These are phyloP conservation scores for Tauraco hartlaubi DNA, from an alignment of 2,797 vertebrate species.

Conservation along the genomic window DNA sequence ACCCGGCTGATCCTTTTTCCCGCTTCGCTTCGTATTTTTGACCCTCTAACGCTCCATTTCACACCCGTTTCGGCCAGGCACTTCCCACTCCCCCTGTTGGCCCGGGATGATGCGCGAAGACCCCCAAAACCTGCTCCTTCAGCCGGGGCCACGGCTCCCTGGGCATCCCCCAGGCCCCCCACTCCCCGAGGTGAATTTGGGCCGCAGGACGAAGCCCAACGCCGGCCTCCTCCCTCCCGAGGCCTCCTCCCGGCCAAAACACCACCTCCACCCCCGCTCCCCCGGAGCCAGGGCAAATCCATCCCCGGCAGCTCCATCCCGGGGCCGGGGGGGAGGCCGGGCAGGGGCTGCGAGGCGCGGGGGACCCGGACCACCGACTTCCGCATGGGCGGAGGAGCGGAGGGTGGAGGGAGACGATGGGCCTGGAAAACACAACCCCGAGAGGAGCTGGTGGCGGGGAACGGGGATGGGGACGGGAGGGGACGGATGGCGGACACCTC, in stretches of 20 bases:
- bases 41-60: neutral
- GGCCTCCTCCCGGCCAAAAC: neutral
- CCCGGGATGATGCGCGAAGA: neutral
- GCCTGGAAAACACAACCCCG: neutral
- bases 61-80: neutral
- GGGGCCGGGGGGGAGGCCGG: neutral
- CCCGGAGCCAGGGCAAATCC: neutral
- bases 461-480: neutral
- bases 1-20: neutral
- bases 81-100: neutral
- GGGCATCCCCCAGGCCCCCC: too few relatives aligned
- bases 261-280: neutral
- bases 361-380: neutral
- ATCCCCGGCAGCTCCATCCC: neutral
- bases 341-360: fast-evolving
- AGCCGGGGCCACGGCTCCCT: too few relatives aligned
- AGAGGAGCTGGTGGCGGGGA: neutral
- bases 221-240: neutral
- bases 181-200: neutral
- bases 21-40: fast-evolving
- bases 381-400: fast-evolving
- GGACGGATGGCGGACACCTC: fast-evolving
- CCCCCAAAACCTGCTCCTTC: neutral
- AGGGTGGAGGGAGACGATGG: neutral
- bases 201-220: neutral